A percentile compares a stretch with the other conserved stretches of the same genome.
phyloP scores from a whole-genome alignment of 1,140 invertebrate species.

The Aphelinus certus region DNA sequence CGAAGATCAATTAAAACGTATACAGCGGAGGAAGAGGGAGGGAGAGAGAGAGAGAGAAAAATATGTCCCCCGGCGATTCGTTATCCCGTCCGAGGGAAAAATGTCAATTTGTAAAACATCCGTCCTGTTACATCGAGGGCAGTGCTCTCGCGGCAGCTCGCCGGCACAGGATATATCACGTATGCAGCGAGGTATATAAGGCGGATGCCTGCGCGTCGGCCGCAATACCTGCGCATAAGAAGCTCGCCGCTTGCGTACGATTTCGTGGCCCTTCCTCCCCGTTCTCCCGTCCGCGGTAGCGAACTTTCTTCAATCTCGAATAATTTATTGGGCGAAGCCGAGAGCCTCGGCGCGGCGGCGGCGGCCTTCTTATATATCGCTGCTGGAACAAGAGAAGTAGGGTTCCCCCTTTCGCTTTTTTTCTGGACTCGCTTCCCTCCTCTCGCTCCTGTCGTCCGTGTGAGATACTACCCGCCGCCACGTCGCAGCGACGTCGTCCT shows the following conservation, averaged over 20 bases:
- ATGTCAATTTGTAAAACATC: not conserved
- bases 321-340: not conserved
- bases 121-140: not conserved
- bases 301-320: constrained; percentile 10
- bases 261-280: too few relatives aligned
- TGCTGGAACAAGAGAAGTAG: not conserved
- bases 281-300: too few relatives aligned
- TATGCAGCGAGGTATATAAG: too few relatives aligned
- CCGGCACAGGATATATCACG: too few relatives aligned
- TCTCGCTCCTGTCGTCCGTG: not conserved
- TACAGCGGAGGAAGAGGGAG: too few relatives aligned
- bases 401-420: not conserved
- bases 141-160: too few relatives aligned
- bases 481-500: not conserved
- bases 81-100: not conserved
- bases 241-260: too few relatives aligned
- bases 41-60: not conserved
- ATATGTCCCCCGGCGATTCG: too few relatives aligned
- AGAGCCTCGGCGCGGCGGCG: not conserved
- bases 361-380: constrained; percentile 3
- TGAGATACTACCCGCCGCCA: too few relatives aligned
- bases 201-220: too few relatives aligned
- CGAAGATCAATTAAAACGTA: too few relatives aligned
- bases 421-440: not conserved
- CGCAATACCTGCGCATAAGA: too few relatives aligned